Conservation (phyloP, 2,113 vertebrate species). For the Callithrix jacchus region DNA sequence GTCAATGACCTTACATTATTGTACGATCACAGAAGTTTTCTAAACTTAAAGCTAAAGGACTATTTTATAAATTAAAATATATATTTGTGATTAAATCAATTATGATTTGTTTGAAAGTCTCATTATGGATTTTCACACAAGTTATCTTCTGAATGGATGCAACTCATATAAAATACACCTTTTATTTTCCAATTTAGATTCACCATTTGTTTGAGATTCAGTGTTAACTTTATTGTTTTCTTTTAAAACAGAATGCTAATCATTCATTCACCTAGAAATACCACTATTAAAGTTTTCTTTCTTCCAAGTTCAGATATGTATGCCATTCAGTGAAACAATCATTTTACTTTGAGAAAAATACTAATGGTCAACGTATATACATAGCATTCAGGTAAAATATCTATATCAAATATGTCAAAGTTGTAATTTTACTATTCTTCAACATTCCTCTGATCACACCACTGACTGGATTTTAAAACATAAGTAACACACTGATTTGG, state of each 20-base stretch:
- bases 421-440: not conserved
- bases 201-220: not conserved
- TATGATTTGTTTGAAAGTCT: not conserved
- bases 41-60: not conserved
- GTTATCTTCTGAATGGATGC: not conserved
- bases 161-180: not conserved
- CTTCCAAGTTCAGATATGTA: not conserved
- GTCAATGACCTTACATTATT: not conserved
- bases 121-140: not conserved
- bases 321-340: not conserved
- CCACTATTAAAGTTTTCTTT: not conserved
- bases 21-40: not conserved
- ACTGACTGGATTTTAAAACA: not conserved
- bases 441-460: not conserved
- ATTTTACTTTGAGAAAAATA: conserved; percentile 18
- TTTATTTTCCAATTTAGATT: not conserved
- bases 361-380: not conserved
- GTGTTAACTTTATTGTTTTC: not conserved
- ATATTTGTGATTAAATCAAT: not conserved
- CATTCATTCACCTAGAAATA: not conserved
- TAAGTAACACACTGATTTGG: not conserved
- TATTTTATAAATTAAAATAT: not conserved
- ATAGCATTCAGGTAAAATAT: not conserved
- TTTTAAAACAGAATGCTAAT: not conserved
- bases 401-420: not conserved